A percentile compares a stretch with the other conserved stretches of the same genome.
Conservation (phyloP, 1,140 invertebrate genomes). For the Zeugodacus cucurbitae region DNA sequence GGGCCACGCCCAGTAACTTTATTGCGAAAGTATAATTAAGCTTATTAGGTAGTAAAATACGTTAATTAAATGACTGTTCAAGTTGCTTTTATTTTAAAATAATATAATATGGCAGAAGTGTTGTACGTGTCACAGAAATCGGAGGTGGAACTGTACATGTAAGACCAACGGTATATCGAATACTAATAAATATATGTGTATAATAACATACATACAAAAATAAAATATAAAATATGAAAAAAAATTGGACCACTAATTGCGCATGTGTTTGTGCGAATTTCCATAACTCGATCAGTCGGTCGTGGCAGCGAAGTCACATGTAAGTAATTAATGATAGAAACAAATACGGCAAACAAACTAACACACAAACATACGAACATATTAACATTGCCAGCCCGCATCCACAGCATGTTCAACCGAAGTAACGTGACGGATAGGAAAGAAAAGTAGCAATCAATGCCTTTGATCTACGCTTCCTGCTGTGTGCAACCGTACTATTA, state of each 20-base stretch:
- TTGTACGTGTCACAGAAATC: neutral
- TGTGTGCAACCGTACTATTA: neutral
- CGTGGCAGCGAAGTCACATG: neutral
- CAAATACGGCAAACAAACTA: neutral
- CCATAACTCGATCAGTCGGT: slow-evolving; percentile 15
- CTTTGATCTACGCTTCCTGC: neutral
- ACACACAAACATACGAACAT: neutral
- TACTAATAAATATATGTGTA: neutral
- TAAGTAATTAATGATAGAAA: slow-evolving; percentile 7
- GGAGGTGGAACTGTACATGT: neutral
- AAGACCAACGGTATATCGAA: too few relatives aligned
- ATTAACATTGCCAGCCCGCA: neutral
- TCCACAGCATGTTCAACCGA: neutral
- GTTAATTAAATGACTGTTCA: neutral
- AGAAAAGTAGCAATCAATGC: neutral
- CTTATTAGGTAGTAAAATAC: neutral
- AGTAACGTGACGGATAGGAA: neutral
- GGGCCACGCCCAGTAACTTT: too few relatives aligned
- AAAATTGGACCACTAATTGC: neutral
- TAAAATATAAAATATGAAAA: neutral
- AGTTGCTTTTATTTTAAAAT: too few relatives aligned
- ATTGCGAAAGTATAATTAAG: neutral
- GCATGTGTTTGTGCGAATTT: neutral
- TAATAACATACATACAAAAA: neutral
- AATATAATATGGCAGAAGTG: too few relatives aligned